Evolutionary conservation across 2,888 invertebrate genomes (phyloP), one percentile per base, ranked within the genome.

Genomic region (Mythimna lalbum): DNA sequence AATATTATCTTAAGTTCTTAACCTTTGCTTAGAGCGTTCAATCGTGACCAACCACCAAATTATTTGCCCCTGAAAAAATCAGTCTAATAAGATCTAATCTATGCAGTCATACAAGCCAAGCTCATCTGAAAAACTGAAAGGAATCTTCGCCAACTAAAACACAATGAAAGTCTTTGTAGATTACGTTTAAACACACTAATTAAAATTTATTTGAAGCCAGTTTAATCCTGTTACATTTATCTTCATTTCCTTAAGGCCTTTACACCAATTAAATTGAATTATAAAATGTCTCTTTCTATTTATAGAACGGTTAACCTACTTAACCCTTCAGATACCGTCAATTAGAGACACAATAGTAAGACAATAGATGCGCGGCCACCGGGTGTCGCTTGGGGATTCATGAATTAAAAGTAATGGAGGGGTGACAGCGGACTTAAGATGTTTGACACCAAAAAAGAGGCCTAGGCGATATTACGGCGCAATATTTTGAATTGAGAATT

Each of bases 211-310:
- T 70, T 36, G 23, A 65, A 49, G 57, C 31, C 31, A 47, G n/a
- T 66, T 63, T 60, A 60, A 69, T 76, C 70, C 70, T 63, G 71
- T 81, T 63, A 73, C 60, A 80, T 80, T 68, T 49, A 66, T 66
- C 57, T 70, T 68, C 65, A 70, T 76, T 81, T 39, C 21, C 49
- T 33, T 39, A 60, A 57, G 14, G 36, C 27, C 63, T 74, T 59
- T 49, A 57, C n/a, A 49, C 23, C 70, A 77, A 61, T 74, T 70
- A 33, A 31, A 71, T 71, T 71, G 36, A 71, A 57, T 78, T 62
- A 23, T 47, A 36, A 31, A 53, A n/a, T n/a, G 17, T 52, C 50
- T 57, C 17, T 43, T 19, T 71, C 27, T 31, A 31, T 62, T 47
- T n/a, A 31, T 43, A 73, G 12, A 56, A 50, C 9, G 2, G 21